Base-by-base conservation (phyloP, 2,888 invertebrate species). In the Drosophila pseudotalamancana region DNA sequence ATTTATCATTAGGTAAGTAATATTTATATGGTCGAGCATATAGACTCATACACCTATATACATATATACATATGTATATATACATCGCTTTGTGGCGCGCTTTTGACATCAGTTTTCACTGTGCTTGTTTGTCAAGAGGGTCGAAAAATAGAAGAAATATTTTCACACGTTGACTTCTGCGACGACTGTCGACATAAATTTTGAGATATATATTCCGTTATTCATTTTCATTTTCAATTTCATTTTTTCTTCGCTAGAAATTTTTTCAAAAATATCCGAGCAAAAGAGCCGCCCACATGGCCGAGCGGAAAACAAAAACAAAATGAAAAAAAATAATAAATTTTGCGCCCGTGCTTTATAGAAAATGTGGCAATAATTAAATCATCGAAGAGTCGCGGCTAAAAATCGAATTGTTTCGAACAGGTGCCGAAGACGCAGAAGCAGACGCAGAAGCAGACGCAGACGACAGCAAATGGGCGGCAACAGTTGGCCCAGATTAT, bases 321-420 rank as follows among this genome's bases (percentile, higher is more conserved):
- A 39, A 62, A n/a, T n/a, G n/a, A n/a, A 25, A 3, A 3, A 25
- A 25, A 29, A 18, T 3, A 23, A 11, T 37, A 42, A 1, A 23
- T 54, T 53, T 54, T 73, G 67, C 42, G 49, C 49, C 49, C 72
- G 67, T 50, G 18, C 51, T 59, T 54, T 65, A 65, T 64, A 57
- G 70, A 50, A 65, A 75, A 56, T 51, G 35, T 50, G 35, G 64
- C 74, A 82, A 82, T 82, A 82, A 82, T 87, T 87, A 87, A 82
- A 85, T 85, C 83, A 82, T 82, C 82, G 81, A 82, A 87, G 42
- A 69, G 37, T 60, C 45, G 66, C 57, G 77, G 56, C 59, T 14
- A 67, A 77, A n/a, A 82, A 85, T 82, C 86, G 81, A 82, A 82
- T 87, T 87, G 76, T 87, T 85, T 82, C 66, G 59, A 82, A 72